phyloP scores from a whole-genome alignment of 2,888 invertebrate species.

The Eurytoma adleriae region DNA sequence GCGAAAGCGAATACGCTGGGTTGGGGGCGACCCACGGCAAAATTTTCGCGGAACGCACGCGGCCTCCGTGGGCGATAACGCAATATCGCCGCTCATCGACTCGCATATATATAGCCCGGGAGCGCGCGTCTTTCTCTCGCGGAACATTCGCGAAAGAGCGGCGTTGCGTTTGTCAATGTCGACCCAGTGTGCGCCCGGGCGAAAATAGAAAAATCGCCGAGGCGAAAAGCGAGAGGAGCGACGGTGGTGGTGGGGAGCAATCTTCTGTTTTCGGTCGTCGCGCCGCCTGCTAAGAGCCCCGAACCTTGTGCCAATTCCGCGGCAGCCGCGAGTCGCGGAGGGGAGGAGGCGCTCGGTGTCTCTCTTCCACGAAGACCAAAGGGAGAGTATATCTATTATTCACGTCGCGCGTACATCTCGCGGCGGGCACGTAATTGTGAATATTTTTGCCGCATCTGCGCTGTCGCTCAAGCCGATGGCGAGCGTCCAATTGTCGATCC shows the following conservation, averaged over 20 bases:
- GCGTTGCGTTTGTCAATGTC: conserved; percentile 41
- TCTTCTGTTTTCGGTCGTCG: conserved; percentile 58
- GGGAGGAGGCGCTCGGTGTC: conserved; percentile 49
- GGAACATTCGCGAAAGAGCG: conserved; percentile 12
- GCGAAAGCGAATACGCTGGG: conserved; percentile 51
- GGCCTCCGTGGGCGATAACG: conserved; percentile 35
- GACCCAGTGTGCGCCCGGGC: conserved; percentile 7
- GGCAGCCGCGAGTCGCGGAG: not conserved
- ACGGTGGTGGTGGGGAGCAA: conserved; percentile 6
- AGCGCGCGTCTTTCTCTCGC: not conserved
- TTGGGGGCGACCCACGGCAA: not conserved
- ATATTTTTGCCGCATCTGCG: conserved; percentile 73
- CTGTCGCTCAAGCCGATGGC: conserved; percentile 73
- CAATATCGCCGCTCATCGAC: conserved; percentile 43
- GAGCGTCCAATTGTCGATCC: conserved; percentile 72
- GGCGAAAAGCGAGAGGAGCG: conserved; percentile 33
- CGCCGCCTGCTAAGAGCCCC: conserved; percentile 51
- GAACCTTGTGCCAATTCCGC: conserved; percentile 73
- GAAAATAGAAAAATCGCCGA: conserved; percentile 52
- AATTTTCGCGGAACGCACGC: conserved; percentile 13
- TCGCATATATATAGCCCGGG: conserved; percentile 2
- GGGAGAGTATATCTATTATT: conserved; percentile 68
- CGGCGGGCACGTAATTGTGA: conserved; percentile 71
- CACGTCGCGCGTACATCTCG: conserved; percentile 60
- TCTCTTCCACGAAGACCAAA: conserved; percentile 63